Base-by-base conservation (phyloP, 1,140 invertebrate species). In the Aricia agestis region DNA sequence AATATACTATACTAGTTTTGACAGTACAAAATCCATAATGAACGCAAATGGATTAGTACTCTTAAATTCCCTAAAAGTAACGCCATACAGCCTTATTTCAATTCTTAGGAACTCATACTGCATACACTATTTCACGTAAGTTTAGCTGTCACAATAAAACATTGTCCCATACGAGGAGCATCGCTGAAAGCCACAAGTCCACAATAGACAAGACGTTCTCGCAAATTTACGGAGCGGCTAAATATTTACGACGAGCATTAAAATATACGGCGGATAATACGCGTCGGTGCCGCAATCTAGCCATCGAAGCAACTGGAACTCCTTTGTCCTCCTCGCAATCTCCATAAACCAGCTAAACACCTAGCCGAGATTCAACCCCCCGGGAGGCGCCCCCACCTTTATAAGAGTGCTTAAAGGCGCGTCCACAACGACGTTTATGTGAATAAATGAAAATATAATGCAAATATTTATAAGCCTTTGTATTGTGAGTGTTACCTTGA, bases 261-360 rank as follows among this genome's bases (percentile, higher is more conserved):
- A 70, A 71, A 74, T 70, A 63, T 67, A 63, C 36, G 17, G n/a
- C 42, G 52, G 58, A 52, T 67, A 68, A 57, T 68, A 68, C 58
- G 66, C 63, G 61, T 71, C 72, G 68, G 41, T 65, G 58, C 69
- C 69, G 69, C 72, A 74, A 74, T 74, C 66, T 71, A 68, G 69
- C 69, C 69, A 71, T 69, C 68, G 69, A 61, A 69, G 68, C 36
- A 71, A 71, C 69, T 69, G 66, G 67, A 61, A 73, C 72, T 76
- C 67, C 84, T 85, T 85, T 87, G 84, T 87, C 84, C 84, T 81
- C 80, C 79, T 86, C 76, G 84, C 85, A 89, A 89, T 89, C 86
- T 89, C 84, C 85, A 87, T 89, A 89, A 87, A 89, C 81, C 83
- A 84, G 84, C 84, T 86, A 89, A 86, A 85, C 84, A 85, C 84